These are phyloP conservation scores for Forbesichthys papilliferus DNA, from an alignment of 2,113 vertebrate genomes.

Conservation along the genomic window DNA sequence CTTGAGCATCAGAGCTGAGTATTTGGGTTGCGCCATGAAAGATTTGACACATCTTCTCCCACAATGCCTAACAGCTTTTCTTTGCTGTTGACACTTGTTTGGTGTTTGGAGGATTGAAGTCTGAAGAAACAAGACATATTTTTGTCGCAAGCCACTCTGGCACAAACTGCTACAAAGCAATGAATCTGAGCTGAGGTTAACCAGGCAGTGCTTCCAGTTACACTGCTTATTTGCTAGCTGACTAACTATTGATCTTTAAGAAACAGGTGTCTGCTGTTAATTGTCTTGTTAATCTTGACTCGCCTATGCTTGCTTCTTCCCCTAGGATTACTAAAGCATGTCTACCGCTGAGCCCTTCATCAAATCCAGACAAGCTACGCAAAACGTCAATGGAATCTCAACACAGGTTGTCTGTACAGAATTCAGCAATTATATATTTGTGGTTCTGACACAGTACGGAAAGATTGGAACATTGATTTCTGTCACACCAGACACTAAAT, in stretches of 20 bases:
- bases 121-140: too few relatives aligned
- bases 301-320: background rate
- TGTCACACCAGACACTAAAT: constrained; percentile 80
- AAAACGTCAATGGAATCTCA: constrained; percentile 80
- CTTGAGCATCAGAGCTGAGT: too few relatives aligned
- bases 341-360: constrained; percentile 73
- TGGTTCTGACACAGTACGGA: constrained; percentile 92
- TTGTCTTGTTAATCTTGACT: background rate
- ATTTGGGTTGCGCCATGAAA: too few relatives aligned
- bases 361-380: constrained; percentile 80
- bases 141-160: too few relatives aligned
- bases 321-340: constrained; percentile 70
- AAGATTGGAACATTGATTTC: constrained; percentile 92
- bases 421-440: constrained; percentile 89
- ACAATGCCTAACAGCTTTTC: too few relatives aligned
- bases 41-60: too few relatives aligned
- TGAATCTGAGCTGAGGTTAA: too few relatives aligned
- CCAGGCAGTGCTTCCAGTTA: too few relatives aligned
- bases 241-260: background rate
- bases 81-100: too few relatives aligned
- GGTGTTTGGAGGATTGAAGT: too few relatives aligned
- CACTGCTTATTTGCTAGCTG: too few relatives aligned
- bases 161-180: too few relatives aligned
- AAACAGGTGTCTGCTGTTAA: background rate
- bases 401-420: constrained; percentile 93